Conservation (phyloP, 1,140 invertebrate genomes). For the Zaprionus davidi region DNA sequence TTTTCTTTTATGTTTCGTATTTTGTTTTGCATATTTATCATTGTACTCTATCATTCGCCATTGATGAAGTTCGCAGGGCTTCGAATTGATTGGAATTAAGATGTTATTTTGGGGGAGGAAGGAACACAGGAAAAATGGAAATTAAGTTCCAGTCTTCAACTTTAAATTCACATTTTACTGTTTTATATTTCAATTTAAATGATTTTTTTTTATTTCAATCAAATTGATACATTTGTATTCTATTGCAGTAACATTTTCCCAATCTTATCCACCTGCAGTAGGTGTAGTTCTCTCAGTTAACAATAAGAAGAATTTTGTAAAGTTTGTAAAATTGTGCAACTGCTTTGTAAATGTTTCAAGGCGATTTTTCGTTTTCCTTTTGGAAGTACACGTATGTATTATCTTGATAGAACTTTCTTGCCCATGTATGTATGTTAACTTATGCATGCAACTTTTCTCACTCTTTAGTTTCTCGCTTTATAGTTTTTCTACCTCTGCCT, state of each 20-base stretch:
- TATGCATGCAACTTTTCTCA: neutral
- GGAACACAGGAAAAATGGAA: neutral
- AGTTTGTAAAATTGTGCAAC: neutral
- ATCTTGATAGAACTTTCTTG: neutral
- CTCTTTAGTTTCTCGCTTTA: neutral
- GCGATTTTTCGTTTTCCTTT: neutral
- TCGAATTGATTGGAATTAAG: conserved; percentile 19
- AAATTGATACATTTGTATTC: neutral
- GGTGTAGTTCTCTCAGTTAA: neutral
- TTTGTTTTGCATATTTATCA: conserved; percentile 47
- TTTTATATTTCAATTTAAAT: too few relatives aligned
- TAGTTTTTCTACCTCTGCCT: neutral
- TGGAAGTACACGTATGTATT: neutral
- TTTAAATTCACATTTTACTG: neutral
- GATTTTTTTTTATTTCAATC: neutral
- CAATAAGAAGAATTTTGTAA: neutral
- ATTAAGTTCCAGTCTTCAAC: neutral
- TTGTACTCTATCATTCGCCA: conserved; percentile 28
- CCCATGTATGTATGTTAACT: neutral
- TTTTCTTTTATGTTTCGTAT: conserved; percentile 28
- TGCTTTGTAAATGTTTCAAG: neutral
- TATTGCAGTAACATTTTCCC: neutral
- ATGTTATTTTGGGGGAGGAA: neutral
- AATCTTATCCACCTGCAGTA: neutral
- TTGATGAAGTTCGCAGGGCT: conserved; percentile 4